Evolutionary conservation across 2,797 vertebrate genomes (phyloP), one percentile per base, ranked within the genome.

Genomic region (Lithobates sylvaticus): DNA sequence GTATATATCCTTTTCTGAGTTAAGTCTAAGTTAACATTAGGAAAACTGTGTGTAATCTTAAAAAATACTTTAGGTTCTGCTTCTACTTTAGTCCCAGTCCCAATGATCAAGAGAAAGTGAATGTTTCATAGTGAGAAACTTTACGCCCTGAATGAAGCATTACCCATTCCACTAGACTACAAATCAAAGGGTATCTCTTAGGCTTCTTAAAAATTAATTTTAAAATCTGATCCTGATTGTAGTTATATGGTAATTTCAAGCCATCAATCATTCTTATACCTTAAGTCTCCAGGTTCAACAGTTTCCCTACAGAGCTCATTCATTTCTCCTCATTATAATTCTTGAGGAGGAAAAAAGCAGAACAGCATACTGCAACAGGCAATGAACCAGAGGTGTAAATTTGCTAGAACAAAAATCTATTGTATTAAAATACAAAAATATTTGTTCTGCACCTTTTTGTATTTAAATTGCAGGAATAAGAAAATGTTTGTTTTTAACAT

Each of bases 191-290:
- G 93, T 94, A 96, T 98, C 96, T 99, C 97, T 97, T 97, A 97
- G 96, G 95, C 96, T 99, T 97, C 97, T 99, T 98, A 98, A 97
- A 97, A 97, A 98, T 99, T 99, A 97, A 99, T 98, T 99, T 99
- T 98, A 97, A 98, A 98, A 98, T 96, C 97, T 96, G 95, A 96
- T 97, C 95, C 96, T 97, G 97, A 99, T 99, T 99, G 97, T 99
- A 98, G 97, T 98, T 97, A 96, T 97, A 98, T 98, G 97, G 96
- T 97, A 98, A 99, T 99, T 94, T 96, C 93, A 94, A 94, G 95
- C 97, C 96, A 97, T 98, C 97, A 96, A 96, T 97, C 96, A 96
- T 95, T 95, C 96, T 95, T 96, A 97, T 96, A 96, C 95, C 96
- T 96, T 96, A 96, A 96, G 96, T 98, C 97, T 99, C 96, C 94